Percentiles rank a stretch among this genome's conserved stretches.
Conservation (phyloP, 2,888 invertebrate genomes). For the Chymomyza procnemis region DNA sequence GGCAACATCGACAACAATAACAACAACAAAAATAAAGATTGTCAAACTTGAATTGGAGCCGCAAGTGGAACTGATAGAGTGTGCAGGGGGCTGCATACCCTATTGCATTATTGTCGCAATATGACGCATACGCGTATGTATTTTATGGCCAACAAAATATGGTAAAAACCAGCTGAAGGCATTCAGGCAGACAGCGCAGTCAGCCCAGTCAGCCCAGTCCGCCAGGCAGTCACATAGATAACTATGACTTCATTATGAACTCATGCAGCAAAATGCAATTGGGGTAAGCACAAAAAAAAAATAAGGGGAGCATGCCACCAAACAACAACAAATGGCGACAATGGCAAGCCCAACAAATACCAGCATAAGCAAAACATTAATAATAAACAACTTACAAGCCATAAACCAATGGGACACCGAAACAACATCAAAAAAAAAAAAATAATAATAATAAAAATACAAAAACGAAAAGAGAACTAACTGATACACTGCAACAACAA, state of each 20-base stretch:
- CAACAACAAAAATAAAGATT: neutral
- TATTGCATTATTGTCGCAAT: conserved; percentile 43
- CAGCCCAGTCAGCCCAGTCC: neutral
- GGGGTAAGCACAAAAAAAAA: conserved; percentile 18
- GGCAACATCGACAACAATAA: conserved; percentile 3
- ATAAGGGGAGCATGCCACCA: conserved; percentile 8
- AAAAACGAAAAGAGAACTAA: neutral
- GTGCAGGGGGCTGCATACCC: neutral
- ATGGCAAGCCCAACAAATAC: conserved; percentile 31
- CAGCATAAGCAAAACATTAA: conserved; percentile 65
- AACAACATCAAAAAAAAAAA: neutral
- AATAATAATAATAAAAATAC: neutral
- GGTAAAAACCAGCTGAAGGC: conserved; percentile 29
- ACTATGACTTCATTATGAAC: conserved; percentile 64
- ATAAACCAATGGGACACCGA: conserved; percentile 67
- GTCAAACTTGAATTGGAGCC: neutral
- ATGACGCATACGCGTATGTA: conserved; percentile 58
- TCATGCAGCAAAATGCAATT: conserved; percentile 53
- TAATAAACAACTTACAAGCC: conserved; percentile 73
- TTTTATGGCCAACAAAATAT: conserved; percentile 49
- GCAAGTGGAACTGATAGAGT: neutral
- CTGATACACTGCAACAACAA: neutral
- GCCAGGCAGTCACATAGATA: conserved; percentile 28
- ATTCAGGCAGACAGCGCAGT: conserved; percentile 6
- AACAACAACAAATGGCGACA: neutral